A percentile compares a stretch with the other conserved stretches of the same genome.
These are phyloP conservation scores for Brachionus rubens DNA, from an alignment of 1,140 invertebrate species.

Conservation along the genomic window DNA sequence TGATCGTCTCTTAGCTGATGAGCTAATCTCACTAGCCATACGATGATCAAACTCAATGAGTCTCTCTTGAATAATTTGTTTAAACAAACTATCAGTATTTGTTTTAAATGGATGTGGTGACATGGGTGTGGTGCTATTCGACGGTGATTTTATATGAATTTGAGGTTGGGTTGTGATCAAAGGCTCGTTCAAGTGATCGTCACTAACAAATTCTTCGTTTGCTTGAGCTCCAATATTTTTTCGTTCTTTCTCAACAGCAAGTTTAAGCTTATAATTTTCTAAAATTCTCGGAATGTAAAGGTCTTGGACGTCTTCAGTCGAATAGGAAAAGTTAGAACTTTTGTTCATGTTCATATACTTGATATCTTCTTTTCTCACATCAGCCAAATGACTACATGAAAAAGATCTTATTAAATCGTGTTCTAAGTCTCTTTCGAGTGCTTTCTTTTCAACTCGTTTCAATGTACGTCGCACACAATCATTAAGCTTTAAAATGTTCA, in stretches of 20 bases:
- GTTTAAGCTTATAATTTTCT: slow-evolving; percentile 39
- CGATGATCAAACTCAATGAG: slow-evolving; percentile 18
- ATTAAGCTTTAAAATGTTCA: slow-evolving; percentile 2
- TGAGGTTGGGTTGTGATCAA: slow-evolving; percentile 11
- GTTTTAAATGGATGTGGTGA: neutral
- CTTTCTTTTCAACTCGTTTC: slow-evolving; percentile 13
- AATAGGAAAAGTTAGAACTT: neutral
- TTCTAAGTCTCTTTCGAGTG: slow-evolving; percentile 31
- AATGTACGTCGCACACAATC: neutral
- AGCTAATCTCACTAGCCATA: slow-evolving; percentile 36
- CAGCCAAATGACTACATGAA: slow-evolving; percentile 20
- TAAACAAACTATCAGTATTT: slow-evolving; percentile 19
- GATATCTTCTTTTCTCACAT: slow-evolving; percentile 44
- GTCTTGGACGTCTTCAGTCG: slow-evolving; percentile 23
- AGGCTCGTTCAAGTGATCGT: neutral
- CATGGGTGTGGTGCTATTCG: neutral
- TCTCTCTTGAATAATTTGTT: slow-evolving; percentile 42
- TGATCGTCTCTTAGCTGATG: neutral
- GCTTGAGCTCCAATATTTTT: neutral
- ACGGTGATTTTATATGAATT: neutral
- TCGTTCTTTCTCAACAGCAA: slow-evolving; percentile 8
- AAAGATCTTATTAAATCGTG: slow-evolving; percentile 36
- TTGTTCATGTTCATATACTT: slow-evolving; percentile 6
- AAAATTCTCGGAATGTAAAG: slow-evolving; percentile 25
- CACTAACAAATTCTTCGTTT: neutral